Evolutionary conservation across 1,140 invertebrate genomes (phyloP).

Genomic region (Campoletis sonorensis): DNA sequence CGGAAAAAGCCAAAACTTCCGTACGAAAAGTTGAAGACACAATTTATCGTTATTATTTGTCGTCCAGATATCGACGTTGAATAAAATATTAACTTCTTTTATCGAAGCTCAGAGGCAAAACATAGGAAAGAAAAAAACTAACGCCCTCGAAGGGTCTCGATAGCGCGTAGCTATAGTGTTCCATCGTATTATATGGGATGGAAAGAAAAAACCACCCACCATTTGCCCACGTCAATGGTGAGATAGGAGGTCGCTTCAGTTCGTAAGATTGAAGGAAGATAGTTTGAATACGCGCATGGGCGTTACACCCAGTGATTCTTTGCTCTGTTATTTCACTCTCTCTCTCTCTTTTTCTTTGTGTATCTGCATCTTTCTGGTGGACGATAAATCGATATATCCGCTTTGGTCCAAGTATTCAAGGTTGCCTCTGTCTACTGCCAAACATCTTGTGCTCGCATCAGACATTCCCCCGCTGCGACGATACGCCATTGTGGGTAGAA

Average conservation of each 20-base stretch:
- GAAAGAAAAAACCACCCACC: slow-evolving; percentile 43
- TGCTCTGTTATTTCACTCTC: too few species aligned
- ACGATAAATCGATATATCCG: slow-evolving; percentile 58
- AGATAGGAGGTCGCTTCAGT: slow-evolving; percentile 22
- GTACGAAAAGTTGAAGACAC: too few species aligned
- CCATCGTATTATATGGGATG: neutral
- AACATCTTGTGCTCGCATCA: slow-evolving; percentile 29
- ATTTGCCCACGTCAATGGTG: slow-evolving; percentile 37
- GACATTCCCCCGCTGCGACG: slow-evolving; percentile 38
- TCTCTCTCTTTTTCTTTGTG: neutral
- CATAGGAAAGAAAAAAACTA: slow-evolving; percentile 12
- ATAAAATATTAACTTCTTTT: slow-evolving; percentile 7
- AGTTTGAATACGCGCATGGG: slow-evolving; percentile 38
- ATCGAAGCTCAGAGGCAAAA: neutral
- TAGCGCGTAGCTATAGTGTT: neutral
- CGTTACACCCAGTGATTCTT: slow-evolving; percentile 57
- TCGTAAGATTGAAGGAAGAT: slow-evolving; percentile 33
- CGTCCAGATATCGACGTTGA: neutral
- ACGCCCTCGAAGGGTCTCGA: slow-evolving; percentile 30
- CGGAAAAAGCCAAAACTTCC: too few species aligned
- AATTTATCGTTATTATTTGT: too few species aligned
- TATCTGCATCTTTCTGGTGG: slow-evolving; percentile 2
- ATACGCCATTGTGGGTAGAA: slow-evolving; percentile 27
- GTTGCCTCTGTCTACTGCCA: neutral
- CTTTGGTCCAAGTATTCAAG: slow-evolving; percentile 41